phyloP scores from a whole-genome alignment of 2,888 invertebrate species.

The Cryptus viduatorius region DNA sequence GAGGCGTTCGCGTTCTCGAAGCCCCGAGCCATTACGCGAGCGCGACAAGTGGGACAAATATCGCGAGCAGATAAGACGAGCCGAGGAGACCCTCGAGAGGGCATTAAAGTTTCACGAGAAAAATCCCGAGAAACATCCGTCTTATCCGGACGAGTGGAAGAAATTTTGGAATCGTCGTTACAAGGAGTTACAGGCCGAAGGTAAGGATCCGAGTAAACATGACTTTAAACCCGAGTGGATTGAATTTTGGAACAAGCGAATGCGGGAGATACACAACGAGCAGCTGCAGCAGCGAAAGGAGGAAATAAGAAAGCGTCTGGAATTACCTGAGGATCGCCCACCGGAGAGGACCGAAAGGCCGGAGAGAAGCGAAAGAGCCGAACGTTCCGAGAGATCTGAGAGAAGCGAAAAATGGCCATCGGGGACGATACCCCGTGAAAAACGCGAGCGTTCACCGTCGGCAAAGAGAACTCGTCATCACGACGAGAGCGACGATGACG shows the following conservation, averaged over 20 bases:
- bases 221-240: conserved; percentile 97
- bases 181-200: conserved; percentile 91
- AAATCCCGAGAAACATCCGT: conserved; percentile 95
- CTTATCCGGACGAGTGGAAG: conserved; percentile 96
- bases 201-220: conserved; percentile 91
- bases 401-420: conserved; percentile 48
- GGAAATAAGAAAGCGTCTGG: conserved; percentile 89
- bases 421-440: conserved; percentile 60
- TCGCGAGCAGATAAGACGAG: conserved; percentile 83
- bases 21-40: conserved; percentile 82
- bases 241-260: conserved; percentile 92
- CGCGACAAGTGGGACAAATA: conserved; percentile 87
- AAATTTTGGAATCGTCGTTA: conserved; percentile 94
- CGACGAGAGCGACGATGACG: conserved; percentile 82
- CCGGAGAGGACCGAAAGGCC: conserved; percentile 71
- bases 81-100: conserved; percentile 88
- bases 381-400: conserved; percentile 19
- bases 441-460: conserved; percentile 72
- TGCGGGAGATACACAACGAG: conserved; percentile 91
- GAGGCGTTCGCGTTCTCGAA: conserved; percentile 75
- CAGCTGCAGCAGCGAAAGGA: conserved; percentile 89
- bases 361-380: conserved; percentile 31
- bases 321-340: conserved; percentile 85
- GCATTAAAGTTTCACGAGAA: conserved; percentile 91
- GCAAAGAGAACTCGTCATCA: conserved; percentile 72